Conservation (phyloP, 2,888 invertebrate species). For the Eupithecia pulchellata region DNA sequence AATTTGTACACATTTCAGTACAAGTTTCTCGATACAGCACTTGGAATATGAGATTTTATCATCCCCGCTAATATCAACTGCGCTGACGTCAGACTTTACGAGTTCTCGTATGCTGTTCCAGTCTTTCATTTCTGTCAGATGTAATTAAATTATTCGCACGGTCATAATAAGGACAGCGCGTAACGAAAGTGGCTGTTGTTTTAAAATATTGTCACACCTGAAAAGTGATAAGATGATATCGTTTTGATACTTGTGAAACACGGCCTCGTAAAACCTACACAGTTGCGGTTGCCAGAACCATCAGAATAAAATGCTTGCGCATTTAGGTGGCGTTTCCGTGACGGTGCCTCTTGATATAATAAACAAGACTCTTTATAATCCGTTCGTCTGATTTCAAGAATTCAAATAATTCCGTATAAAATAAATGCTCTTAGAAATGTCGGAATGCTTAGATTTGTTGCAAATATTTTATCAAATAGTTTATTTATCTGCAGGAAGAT, state of each 20-base stretch:
- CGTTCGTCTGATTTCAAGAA: conserved; percentile 40
- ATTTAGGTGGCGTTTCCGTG: conserved; percentile 42
- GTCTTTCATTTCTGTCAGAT: conserved; percentile 14
- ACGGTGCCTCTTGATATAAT: conserved; percentile 50
- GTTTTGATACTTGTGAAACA: conserved; percentile 48
- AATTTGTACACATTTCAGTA: conserved; percentile 41
- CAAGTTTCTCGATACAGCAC: conserved; percentile 38
- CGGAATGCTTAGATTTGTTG: conserved; percentile 41
- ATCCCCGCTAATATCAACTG: conserved; percentile 35
- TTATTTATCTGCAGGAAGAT: conserved; percentile 62
- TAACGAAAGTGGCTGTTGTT: conserved; percentile 31
- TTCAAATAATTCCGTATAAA: conserved; percentile 20
- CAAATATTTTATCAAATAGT: conserved; percentile 54
- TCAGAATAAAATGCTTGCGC: conserved; percentile 45
- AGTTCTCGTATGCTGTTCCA: conserved; percentile 27
- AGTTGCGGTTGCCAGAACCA: conserved; percentile 48
- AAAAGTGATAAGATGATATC: conserved; percentile 49
- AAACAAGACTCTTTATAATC: conserved; percentile 55
- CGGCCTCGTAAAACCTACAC: conserved; percentile 47
- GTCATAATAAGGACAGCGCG: conserved; percentile 14
- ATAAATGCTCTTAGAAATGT: conserved; percentile 35
- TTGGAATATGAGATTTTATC: conserved; percentile 35
- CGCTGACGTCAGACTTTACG: conserved; percentile 41
- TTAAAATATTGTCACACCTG: conserved; percentile 32
- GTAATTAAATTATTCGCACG: conserved; percentile 15